Evolutionary conservation across 2,888 invertebrate genomes (phyloP).

Genomic region (Cheilosia soror): DNA sequence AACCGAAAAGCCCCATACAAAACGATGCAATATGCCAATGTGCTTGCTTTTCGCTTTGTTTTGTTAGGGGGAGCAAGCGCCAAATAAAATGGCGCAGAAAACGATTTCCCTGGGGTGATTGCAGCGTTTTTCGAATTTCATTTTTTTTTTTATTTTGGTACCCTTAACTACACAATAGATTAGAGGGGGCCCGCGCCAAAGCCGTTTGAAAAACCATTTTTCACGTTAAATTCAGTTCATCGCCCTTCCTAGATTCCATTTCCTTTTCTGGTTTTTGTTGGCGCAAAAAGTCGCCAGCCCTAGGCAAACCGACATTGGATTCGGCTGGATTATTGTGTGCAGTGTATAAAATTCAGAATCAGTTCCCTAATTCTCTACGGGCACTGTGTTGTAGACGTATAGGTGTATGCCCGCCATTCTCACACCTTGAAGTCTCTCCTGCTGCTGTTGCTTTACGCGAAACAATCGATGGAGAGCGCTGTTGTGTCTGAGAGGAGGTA

Average conservation of each 20-base stretch:
- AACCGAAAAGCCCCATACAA: constrained; percentile 45
- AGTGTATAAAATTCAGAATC: constrained; percentile 75
- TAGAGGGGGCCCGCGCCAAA: constrained; percentile 59
- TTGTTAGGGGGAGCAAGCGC: constrained; percentile 39
- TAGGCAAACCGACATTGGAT: constrained; percentile 72
- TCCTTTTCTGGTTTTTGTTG: background rate
- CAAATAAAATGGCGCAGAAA: constrained; percentile 71
- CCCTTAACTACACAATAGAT: constrained; percentile 75
- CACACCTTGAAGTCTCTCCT: constrained; percentile 42
- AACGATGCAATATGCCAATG: constrained; percentile 72
- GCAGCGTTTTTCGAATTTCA: constrained; percentile 49
- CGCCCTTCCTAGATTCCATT: constrained; percentile 29
- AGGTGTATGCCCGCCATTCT: constrained; percentile 16
- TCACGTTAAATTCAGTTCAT: constrained; percentile 56
- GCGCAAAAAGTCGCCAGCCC: constrained; percentile 57
- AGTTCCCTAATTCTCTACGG: constrained; percentile 75
- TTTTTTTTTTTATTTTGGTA: constrained; percentile 55
- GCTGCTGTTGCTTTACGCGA: constrained; percentile 22
- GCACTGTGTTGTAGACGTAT: constrained; percentile 16
- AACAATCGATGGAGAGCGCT: constrained; percentile 58
- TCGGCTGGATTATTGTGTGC: constrained; percentile 74
- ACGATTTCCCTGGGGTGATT: constrained; percentile 72
- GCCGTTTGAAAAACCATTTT: constrained; percentile 68
- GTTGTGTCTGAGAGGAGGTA: constrained; percentile 55
- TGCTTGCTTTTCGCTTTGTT: constrained; percentile 8